phyloP scores from a whole-genome alignment of 2,888 invertebrate genomes.

The Rapana venosa region DNA sequence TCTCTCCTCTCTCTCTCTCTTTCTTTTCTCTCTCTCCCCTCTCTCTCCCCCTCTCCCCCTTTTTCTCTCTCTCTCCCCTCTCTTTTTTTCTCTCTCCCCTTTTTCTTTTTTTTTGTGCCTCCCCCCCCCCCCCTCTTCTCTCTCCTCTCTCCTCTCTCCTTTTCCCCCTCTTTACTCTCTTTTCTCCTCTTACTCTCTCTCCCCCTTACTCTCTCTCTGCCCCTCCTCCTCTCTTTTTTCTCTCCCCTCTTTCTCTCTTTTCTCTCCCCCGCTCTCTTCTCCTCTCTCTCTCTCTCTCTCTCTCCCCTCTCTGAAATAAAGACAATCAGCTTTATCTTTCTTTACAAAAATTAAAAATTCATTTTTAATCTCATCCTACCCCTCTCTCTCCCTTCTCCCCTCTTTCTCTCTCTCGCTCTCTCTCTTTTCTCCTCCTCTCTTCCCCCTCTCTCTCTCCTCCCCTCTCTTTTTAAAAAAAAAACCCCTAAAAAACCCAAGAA shows the following conservation, averaged over 20 bases:
- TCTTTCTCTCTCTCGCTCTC: too few relatives aligned
- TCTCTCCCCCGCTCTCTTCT: not conserved
- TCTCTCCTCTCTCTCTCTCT: not conserved
- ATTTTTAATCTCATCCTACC: too few relatives aligned
- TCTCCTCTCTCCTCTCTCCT: not conserved
- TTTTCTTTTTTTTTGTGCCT: not conserved
- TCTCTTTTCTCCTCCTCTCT: too few relatives aligned
- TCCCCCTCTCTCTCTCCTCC: too few relatives aligned
- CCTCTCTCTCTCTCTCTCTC: not conserved
- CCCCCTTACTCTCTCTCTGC: not conserved
- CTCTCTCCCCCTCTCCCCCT: not conserved
- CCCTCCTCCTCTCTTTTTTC: not conserved
- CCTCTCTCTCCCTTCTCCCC: too few relatives aligned
- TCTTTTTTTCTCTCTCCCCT: not conserved
- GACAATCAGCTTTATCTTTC: too few relatives aligned
- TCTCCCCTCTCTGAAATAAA: too few relatives aligned
- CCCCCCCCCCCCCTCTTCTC: not conserved
- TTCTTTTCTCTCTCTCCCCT: not conserved
- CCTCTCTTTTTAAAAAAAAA: too few relatives aligned
- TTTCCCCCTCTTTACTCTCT: not conserved
- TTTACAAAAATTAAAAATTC: too few relatives aligned
- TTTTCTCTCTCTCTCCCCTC: not conserved
- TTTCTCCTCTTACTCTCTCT: not conserved
- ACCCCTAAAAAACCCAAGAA: too few relatives aligned
- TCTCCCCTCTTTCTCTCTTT: too few relatives aligned